These are phyloP conservation scores for Meandrina meandrites DNA, from an alignment of 92 coral and sea anemone genomes.

Conservation along the genomic window DNA sequence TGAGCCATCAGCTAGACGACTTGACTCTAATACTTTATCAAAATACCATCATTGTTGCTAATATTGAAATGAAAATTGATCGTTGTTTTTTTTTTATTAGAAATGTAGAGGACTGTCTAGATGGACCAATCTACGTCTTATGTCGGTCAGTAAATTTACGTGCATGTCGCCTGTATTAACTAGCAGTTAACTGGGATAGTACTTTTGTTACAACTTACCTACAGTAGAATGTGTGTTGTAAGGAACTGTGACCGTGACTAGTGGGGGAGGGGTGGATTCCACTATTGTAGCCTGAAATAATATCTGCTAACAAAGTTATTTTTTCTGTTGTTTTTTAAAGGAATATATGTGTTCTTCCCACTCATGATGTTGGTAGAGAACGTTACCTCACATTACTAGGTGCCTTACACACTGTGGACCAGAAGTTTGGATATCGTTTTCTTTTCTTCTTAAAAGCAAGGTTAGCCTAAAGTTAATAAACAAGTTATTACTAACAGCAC, in stretches of 20 bases:
- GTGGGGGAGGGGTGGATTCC: neutral
- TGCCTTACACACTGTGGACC: conserved; percentile 81
- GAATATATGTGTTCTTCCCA: conserved; percentile 88
- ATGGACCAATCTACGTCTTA: conserved; percentile 81
- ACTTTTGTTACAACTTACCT: neutral
- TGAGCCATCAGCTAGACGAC: neutral
- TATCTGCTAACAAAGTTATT: neutral
- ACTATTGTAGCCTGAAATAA: neutral
- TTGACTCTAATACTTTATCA: neutral
- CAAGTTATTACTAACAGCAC: neutral
- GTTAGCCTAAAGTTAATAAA: conserved; percentile 21
- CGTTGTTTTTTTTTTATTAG: conserved; percentile 34
- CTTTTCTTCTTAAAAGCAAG: conserved; percentile 92
- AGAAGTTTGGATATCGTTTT: conserved; percentile 91
- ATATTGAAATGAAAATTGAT: neutral
- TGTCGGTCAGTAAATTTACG: conserved; percentile 57
- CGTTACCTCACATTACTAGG: conserved; percentile 84
- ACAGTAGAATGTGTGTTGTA: neutral
- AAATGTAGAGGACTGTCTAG: conserved; percentile 72
- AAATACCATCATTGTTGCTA: neutral
- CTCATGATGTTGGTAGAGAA: conserved; percentile 90
- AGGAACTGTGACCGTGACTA: neutral
- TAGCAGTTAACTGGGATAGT: neutral
- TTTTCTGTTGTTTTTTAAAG: conserved; percentile 38
- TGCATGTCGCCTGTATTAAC: neutral